These are phyloP conservation scores for Leptopilina myrica DNA, from an alignment of 2,888 invertebrate genomes.

Conservation along the genomic window DNA sequence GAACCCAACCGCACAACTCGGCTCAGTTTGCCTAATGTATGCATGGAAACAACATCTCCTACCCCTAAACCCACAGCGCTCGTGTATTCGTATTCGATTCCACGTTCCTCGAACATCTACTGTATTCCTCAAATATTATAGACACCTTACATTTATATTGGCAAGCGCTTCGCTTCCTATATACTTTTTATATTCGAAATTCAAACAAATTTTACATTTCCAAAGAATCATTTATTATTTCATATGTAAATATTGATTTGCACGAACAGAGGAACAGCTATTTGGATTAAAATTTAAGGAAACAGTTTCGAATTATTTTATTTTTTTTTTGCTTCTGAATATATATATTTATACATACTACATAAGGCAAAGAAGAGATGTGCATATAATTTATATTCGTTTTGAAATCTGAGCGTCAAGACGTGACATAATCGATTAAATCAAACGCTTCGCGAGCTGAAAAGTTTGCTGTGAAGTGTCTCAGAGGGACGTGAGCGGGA, in stretches of 20 bases:
- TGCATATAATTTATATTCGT: constrained; percentile 26
- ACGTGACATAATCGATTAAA: constrained; percentile 34
- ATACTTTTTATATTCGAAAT: neutral
- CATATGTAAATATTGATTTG: too few species aligned
- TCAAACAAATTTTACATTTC: neutral
- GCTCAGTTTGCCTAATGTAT: constrained; percentile 45
- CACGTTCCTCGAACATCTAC: constrained; percentile 1
- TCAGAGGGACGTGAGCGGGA: constrained; percentile 40
- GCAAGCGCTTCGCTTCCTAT: neutral
- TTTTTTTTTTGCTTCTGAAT: neutral
- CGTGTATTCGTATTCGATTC: neutral
- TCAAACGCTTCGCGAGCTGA: constrained; percentile 29
- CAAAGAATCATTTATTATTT: neutral
- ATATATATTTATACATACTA: neutral
- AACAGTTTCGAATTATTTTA: too few species aligned
- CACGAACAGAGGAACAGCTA: too few species aligned
- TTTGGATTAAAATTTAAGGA: too few species aligned
- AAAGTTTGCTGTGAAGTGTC: constrained; percentile 35
- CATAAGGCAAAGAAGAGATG: neutral
- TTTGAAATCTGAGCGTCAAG: constrained; percentile 3
- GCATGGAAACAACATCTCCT: constrained; percentile 39
- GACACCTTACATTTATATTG: constrained; percentile 14
- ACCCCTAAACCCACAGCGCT: constrained; percentile 5
- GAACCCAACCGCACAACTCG: constrained; percentile 45
- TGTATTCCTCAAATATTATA: constrained; percentile 17